Base-by-base conservation (phyloP, 1,140 invertebrate genomes). In the Drosophila lini region DNA sequence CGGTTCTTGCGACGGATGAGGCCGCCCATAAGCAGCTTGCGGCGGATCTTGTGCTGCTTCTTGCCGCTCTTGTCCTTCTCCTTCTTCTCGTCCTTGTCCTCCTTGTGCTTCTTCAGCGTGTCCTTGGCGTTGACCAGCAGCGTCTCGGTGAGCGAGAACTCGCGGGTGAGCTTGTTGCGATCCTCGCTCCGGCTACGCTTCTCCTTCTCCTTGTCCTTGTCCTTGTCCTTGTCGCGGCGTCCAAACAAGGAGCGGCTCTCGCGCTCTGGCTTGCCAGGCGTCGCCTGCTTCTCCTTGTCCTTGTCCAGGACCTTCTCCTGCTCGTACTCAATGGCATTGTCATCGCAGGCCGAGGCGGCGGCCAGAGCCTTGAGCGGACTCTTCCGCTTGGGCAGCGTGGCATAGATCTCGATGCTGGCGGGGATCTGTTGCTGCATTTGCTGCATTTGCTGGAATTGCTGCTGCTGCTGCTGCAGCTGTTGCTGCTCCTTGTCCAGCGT, bases 331-430 rank as follows among this genome's bases (percentile, higher is more conserved):
- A 92, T 91, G 48, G 76, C 95, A 84, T 97, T 94, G 28, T 94
- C 94, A 71, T 94, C 94, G 36, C 69, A 67, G 2, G 60, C 58
- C 0, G 59, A 44, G 6, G 74, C 69, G 25, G 78, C 52, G 3
- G 94, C 92, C 59, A 96, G 94, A 41, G 94, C 95, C 65, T 95
- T 94, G 2, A 95, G 85, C 0, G 94, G 94, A 38, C 94, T 94
- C 90, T 97, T 97, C 92, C 97, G 97, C 92, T 98, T 98, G 3
- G 97, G 97, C 13, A 98, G 91, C 4, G 97, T 98, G 0, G 97
- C 97, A 86, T 98, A 98, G 70, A 98, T 97, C 93, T 97, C 97
- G 55, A 98, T 97, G 82, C 94, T 97, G 65, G 65, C 86, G 96
- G 96, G 50, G 83, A 79, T 2, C 11, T 94, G 83, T 58, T 55